Conservation (phyloP, 2,113 vertebrate species). For the Boulengeromyrus knoepffleri region DNA sequence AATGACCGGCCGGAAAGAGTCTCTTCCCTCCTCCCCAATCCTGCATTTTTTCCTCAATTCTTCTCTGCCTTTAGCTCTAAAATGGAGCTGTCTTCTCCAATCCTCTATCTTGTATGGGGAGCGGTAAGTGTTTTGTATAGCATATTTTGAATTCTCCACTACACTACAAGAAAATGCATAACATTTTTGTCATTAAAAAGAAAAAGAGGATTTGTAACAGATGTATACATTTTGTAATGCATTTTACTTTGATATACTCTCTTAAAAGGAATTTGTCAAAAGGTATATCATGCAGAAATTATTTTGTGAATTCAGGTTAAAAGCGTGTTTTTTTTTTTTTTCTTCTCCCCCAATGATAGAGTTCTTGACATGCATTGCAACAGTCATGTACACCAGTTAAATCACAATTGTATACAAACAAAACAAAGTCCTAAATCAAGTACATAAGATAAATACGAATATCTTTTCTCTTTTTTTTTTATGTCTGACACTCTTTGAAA, state of each 20-base stretch:
- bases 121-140: background rate
- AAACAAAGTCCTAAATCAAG: background rate
- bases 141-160: background rate
- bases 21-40: background rate
- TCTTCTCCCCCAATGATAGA: background rate
- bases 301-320: background rate
- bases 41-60: background rate
- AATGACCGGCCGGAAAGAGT: background rate
- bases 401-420: background rate
- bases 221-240: constrained; percentile 4
- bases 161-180: background rate
- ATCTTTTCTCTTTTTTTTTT: background rate
- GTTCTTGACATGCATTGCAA: background rate
- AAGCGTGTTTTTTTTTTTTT: background rate
- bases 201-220: background rate
- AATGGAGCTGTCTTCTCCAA: background rate
- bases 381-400: background rate
- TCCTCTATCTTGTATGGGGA: background rate
- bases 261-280: background rate
- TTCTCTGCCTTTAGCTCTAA: background rate
- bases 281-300: background rate
- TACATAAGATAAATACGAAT: background rate
- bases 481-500: background rate
- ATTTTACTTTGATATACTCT: background rate
- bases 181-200: background rate